phyloP scores from a whole-genome alignment of 2,888 invertebrate species.

The Diabrotica balteata region DNA sequence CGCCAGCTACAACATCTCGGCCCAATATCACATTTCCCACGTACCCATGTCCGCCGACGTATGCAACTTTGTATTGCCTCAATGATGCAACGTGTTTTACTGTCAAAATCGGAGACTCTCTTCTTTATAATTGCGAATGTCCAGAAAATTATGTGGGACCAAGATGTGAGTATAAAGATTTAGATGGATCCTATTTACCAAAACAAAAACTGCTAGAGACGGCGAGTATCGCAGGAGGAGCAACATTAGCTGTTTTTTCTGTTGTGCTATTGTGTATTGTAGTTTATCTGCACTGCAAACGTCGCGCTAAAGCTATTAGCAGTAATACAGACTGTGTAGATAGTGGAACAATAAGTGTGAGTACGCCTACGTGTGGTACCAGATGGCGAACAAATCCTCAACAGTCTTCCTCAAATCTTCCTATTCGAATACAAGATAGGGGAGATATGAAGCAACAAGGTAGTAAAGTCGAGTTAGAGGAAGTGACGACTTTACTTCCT shows the following conservation, averaged over 20 bases:
- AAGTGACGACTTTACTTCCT: constrained; percentile 51
- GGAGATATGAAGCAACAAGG: constrained; percentile 42
- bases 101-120: constrained; percentile 90
- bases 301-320: constrained; percentile 60
- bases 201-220: constrained; percentile 86
- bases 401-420: constrained; percentile 41
- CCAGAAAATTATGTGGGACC: constrained; percentile 93
- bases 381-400: constrained; percentile 51
- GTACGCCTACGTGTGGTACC: constrained; percentile 56
- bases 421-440: constrained; percentile 42
- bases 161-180: constrained; percentile 95
- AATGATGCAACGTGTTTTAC: constrained; percentile 95
- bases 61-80: constrained; percentile 94
- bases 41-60: constrained; percentile 90
- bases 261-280: constrained; percentile 73
- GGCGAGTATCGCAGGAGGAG: constrained; percentile 87
- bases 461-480: constrained; percentile 49
- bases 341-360: constrained; percentile 44
- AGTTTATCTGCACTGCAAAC: constrained; percentile 71
- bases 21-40: constrained; percentile 96
- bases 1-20: constrained; percentile 81
- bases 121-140: constrained; percentile 95
- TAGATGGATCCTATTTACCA: constrained; percentile 93
- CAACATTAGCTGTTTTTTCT: constrained; percentile 74
- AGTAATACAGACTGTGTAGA: constrained; percentile 56